A percentile compares a stretch with the other conserved stretches of the same genome.
phyloP scores from a whole-genome alignment of 2,888 invertebrate species.

The Chloroclystis v-ata region DNA sequence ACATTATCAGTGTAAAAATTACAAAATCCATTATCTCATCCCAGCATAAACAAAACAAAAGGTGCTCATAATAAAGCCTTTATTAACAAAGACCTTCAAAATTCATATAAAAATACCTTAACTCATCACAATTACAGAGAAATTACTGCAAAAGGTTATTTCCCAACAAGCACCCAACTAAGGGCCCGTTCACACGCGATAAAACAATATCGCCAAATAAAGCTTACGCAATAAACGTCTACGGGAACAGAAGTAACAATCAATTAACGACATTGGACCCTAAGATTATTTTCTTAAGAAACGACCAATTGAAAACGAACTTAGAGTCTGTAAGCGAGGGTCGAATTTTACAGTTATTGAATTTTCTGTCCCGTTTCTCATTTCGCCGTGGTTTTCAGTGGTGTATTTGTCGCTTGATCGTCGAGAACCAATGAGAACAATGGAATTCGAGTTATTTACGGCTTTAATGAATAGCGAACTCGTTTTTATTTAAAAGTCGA shows the following conservation, averaged over 20 bases:
- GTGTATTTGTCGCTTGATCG: slow-evolving; percentile 8
- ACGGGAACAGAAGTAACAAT: slow-evolving; percentile 49
- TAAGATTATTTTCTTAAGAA: slow-evolving; percentile 39
- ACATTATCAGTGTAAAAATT: no score
- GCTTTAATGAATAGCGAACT: slow-evolving; percentile 3
- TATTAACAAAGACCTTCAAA: not conserved
- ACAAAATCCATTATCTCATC: no score
- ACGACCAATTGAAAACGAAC: slow-evolving; percentile 14
- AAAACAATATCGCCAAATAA: slow-evolving; percentile 28
- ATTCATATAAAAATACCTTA: slow-evolving; percentile 7
- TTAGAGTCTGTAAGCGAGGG: slow-evolving; percentile 7
- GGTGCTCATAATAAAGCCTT: no score
- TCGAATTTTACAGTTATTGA: slow-evolving; percentile 10
- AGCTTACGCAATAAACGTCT: slow-evolving; percentile 38
- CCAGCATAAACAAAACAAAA: no score
- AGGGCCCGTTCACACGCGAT: slow-evolving; percentile 24
- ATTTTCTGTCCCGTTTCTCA: slow-evolving; percentile 13
- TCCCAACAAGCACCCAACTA: slow-evolving; percentile 8
- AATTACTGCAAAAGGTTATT: slow-evolving; percentile 13
- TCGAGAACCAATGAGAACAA: slow-evolving; percentile 5
- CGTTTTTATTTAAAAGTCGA: not conserved
- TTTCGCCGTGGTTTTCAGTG: slow-evolving; percentile 8
- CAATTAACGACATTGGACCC: slow-evolving; percentile 43
- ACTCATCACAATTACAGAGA: slow-evolving; percentile 8
- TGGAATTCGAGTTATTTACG: slow-evolving; percentile 10